These are phyloP conservation scores for Microctenopoma lineatum DNA, from an alignment of 2,797 vertebrate genomes.

Conservation along the genomic window DNA sequence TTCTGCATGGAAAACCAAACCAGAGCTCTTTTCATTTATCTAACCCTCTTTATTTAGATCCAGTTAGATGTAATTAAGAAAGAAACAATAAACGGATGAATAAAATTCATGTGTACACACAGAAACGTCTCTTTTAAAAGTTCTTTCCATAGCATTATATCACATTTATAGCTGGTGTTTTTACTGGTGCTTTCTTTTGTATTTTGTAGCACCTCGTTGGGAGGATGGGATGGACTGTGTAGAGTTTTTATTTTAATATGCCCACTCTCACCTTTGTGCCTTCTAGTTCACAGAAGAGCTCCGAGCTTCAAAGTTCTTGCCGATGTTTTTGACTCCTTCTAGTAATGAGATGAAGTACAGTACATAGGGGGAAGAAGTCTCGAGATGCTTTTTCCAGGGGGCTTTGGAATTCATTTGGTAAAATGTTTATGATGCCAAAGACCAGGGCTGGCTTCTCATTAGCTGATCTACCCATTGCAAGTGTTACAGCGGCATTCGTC, in stretches of 20 bases:
- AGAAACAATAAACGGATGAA: conserved; percentile 4
- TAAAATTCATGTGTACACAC: background rate
- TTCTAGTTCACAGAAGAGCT: conserved; percentile 55
- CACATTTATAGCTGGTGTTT: background rate
- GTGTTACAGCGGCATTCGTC: conserved; percentile 79
- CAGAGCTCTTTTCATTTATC: background rate
- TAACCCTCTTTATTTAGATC: background rate
- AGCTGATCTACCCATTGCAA: conserved; percentile 79
- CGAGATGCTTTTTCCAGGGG: conserved; percentile 76
- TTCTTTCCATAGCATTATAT: conserved; percentile 37
- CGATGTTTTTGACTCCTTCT: conserved; percentile 75
- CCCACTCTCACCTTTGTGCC: conserved; percentile 68
- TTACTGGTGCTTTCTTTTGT: conserved; percentile 35
- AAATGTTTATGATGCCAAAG: conserved; percentile 87
- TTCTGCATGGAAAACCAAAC: conserved; percentile 16
- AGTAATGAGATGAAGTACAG: conserved; percentile 77
- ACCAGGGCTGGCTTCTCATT: conserved; percentile 86
- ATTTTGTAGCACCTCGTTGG: conserved; percentile 56
- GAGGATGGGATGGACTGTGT: conserved; percentile 50
- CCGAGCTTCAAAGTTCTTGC: conserved; percentile 68
- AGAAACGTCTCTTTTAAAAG: conserved; percentile 14
- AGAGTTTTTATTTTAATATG: conserved; percentile 44
- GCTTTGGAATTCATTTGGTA: conserved; percentile 84
- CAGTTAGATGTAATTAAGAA: conserved; percentile 1
- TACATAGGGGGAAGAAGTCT: conserved; percentile 73